Conservation (phyloP, 2,888 invertebrate species). For the Isotomurus palustris region DNA sequence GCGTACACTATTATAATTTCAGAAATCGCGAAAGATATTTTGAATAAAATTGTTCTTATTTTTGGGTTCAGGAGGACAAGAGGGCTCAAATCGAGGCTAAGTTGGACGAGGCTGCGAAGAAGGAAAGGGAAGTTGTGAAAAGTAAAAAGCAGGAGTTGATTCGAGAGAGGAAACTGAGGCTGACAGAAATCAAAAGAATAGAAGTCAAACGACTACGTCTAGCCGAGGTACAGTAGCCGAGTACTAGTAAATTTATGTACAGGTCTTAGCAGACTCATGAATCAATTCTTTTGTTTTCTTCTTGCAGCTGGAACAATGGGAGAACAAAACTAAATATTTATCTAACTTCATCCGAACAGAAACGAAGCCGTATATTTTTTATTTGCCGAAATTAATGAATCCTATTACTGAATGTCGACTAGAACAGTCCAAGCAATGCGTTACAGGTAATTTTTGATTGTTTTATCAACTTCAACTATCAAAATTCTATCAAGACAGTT, state of each 20-base stretch:
- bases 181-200: slow-evolving; percentile 79
- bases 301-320: slow-evolving; percentile 69
- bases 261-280: not conserved
- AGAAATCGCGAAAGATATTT: too few relatives aligned
- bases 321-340: slow-evolving; percentile 68
- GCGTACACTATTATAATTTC: too few relatives aligned
- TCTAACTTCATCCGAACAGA: slow-evolving; percentile 81
- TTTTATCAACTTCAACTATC: not conserved
- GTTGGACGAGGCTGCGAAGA: slow-evolving; percentile 82
- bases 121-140: slow-evolving; percentile 78
- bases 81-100: slow-evolving; percentile 85
- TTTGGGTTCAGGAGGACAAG: slow-evolving; percentile 65
- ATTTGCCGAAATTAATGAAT: slow-evolving; percentile 74
- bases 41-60: too few relatives aligned
- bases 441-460: slow-evolving; percentile 57
- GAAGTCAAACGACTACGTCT: slow-evolving; percentile 86
- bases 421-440: slow-evolving; percentile 59
- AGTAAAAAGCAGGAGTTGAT: slow-evolving; percentile 79
- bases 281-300: slow-evolving; percentile 5
- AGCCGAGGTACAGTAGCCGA: slow-evolving; percentile 62
- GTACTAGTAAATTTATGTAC: not conserved
- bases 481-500: too few relatives aligned
- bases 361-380: slow-evolving; percentile 80
- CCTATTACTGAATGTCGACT: slow-evolving; percentile 64
- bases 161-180: slow-evolving; percentile 76